Evolutionary conservation across 2,888 invertebrate species (phyloP).

Genomic region (Amiota communis): DNA sequence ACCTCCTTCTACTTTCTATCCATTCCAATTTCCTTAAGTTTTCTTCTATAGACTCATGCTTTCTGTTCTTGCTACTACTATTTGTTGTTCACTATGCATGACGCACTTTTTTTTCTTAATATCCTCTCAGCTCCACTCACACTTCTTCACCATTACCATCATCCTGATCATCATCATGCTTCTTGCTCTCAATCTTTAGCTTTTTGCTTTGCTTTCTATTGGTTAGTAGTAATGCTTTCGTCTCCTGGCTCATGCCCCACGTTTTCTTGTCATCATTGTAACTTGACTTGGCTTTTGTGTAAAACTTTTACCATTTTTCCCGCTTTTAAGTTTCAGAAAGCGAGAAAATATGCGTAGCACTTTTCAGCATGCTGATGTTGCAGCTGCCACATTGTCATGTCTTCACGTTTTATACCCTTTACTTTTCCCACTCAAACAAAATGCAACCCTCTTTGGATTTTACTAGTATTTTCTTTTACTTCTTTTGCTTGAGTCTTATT

Average conservation of each 20-base stretch:
- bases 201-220: not conserved
- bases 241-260: not conserved
- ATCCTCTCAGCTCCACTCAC: not conserved
- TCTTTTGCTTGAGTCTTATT: not conserved
- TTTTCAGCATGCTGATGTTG: not conserved
- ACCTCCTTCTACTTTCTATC: not conserved
- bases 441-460: not conserved
- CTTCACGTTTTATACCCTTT: not conserved
- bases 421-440: not conserved
- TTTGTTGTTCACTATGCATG: constrained; percentile 37
- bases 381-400: constrained; percentile 29
- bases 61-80: constrained; percentile 10
- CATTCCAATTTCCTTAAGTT: not conserved
- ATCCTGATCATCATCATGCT: not conserved
- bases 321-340: constrained; percentile 18
- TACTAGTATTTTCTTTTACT: not conserved
- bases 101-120: constrained; percentile 54
- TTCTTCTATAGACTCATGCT: constrained; percentile 3
- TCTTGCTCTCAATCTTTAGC: constrained; percentile 15
- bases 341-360: constrained; percentile 22
- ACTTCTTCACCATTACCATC: no score
- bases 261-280: not conserved
- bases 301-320: constrained; percentile 20
- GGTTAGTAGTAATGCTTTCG: no score
- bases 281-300: constrained; percentile 12